Evolutionary conservation across 2,888 invertebrate species (phyloP).

Genomic region (Kuschelorhynchus macadamiae): DNA sequence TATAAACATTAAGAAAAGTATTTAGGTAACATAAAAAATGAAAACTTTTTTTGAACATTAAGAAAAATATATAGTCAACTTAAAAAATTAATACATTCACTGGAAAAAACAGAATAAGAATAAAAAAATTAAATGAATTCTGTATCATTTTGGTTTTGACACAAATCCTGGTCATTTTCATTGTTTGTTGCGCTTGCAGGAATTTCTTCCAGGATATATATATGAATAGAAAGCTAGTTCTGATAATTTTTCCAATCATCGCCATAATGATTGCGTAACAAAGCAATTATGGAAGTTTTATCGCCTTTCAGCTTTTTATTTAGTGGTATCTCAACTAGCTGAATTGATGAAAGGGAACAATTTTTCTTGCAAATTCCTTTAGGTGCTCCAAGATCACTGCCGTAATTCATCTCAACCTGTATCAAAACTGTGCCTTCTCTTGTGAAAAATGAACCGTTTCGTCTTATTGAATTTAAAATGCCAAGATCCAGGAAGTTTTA

Average conservation of each 20-base stretch:
- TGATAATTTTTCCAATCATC: neutral
- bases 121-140: neutral
- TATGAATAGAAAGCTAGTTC: neutral
- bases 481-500: slow-evolving; percentile 18
- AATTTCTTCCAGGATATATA: neutral
- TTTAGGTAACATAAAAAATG: too few species aligned
- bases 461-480: slow-evolving; percentile 14
- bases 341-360: neutral
- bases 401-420: neutral
- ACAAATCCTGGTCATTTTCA: slow-evolving; percentile 2
- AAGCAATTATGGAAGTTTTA: neutral
- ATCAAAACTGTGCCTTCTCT: slow-evolving; percentile 1
- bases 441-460: slow-evolving; percentile 13
- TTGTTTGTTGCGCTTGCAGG: neutral
- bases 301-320: neutral
- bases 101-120: too few species aligned
- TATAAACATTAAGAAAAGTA: too few species aligned
- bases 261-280: neutral
- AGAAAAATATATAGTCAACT: too few species aligned
- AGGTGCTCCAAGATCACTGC: neutral
- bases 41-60: too few species aligned
- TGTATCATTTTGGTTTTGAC: too few species aligned
- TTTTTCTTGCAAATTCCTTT: neutral
- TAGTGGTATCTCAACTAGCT: neutral
- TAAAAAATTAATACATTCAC: too few species aligned